These are phyloP conservation scores for Bufo gargarizans DNA, from an alignment of 2,113 vertebrate genomes.

Conservation along the genomic window DNA sequence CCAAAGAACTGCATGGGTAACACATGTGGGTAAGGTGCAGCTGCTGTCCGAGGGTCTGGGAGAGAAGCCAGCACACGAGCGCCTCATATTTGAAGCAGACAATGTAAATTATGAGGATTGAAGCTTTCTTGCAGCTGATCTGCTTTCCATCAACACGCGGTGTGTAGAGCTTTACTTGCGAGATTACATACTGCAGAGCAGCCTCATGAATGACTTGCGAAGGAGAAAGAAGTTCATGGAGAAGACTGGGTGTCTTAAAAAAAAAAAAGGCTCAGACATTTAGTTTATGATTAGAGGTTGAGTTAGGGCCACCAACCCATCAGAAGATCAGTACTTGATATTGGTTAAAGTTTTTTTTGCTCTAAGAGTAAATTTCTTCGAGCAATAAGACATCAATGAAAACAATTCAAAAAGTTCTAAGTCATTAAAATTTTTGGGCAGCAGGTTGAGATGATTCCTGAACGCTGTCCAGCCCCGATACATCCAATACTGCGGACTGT, in stretches of 20 bases:
- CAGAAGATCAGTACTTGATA: too few relatives aligned
- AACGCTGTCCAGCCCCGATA: too few relatives aligned
- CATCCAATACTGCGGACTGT: too few relatives aligned
- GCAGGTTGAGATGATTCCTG: too few relatives aligned
- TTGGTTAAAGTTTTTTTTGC: too few relatives aligned
- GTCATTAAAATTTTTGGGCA: too few relatives aligned
- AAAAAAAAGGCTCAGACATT: background rate
- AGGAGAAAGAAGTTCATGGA: background rate
- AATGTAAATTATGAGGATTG: conserved; percentile 28
- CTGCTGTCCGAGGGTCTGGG: background rate
- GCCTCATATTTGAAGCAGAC: conserved; percentile 8
- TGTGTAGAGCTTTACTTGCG: background rate
- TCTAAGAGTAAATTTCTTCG: too few relatives aligned
- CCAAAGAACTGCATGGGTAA: background rate
- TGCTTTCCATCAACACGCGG: conserved; percentile 5
- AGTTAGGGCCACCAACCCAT: background rate
- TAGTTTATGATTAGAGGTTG: background rate
- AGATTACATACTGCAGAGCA: background rate
- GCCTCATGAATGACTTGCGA: background rate
- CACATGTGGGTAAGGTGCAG: background rate
- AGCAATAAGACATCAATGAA: too few relatives aligned
- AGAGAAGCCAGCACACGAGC: conserved; percentile 20
- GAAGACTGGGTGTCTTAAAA: background rate
- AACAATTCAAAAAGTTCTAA: too few relatives aligned
- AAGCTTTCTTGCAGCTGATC: conserved; percentile 14